Conservation (phyloP, 2,888 invertebrate genomes). For the Heliconius erato region DNA sequence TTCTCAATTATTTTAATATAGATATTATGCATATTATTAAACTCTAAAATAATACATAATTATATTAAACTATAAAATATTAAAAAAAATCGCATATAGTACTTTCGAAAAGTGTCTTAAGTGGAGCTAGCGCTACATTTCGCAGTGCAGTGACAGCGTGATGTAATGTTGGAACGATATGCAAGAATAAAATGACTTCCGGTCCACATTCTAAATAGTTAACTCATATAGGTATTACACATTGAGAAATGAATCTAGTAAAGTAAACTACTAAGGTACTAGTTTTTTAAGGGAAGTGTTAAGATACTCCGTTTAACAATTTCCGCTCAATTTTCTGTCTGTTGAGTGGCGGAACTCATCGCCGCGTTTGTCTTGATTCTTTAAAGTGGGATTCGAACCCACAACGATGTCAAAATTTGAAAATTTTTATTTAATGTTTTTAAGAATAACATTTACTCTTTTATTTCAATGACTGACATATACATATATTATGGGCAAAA, state of each 20-base stretch:
- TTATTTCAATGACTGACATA: too few species aligned
- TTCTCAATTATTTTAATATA: not conserved
- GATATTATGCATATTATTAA: too few species aligned
- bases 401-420: too few species aligned
- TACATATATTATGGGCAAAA: not conserved
- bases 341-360: too few species aligned
- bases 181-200: slow-evolving; percentile 28
- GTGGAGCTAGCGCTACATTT: slow-evolving; percentile 14
- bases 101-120: slow-evolving; percentile 14
- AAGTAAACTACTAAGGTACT: too few species aligned
- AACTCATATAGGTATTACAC: not conserved
- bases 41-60: not conserved
- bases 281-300: not conserved
- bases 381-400: too few species aligned
- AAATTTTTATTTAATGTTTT: too few species aligned
- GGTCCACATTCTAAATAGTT: slow-evolving; percentile 31
- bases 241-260: slow-evolving; percentile 6
- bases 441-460: too few species aligned
- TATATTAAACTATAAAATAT: not conserved
- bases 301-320: not conserved
- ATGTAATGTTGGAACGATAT: slow-evolving; percentile 26
- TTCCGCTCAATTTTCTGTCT: not conserved
- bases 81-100: not conserved
- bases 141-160: slow-evolving; percentile 14
- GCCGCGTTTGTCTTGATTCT: too few species aligned